phyloP scores from a whole-genome alignment of 2,888 invertebrate genomes.

The Nemapogon koenigi region DNA sequence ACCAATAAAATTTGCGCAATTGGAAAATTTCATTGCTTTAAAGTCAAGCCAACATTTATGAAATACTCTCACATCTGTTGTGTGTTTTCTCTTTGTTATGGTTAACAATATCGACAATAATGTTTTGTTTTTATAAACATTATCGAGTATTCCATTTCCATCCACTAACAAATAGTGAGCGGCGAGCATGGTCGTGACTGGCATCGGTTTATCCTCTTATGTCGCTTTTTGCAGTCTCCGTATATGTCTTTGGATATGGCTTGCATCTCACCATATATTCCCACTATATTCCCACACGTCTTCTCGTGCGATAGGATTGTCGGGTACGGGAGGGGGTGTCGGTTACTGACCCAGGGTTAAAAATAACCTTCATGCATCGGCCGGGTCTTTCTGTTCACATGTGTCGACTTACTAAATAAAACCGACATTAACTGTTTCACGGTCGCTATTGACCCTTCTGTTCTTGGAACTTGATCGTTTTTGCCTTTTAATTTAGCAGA shows the following conservation, averaged over 20 bases:
- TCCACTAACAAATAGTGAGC: not conserved
- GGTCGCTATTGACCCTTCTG: slow-evolving; percentile 58
- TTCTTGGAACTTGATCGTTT: slow-evolving; percentile 35
- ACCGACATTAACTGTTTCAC: slow-evolving; percentile 60
- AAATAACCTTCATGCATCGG: slow-evolving; percentile 52
- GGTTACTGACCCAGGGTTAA: slow-evolving; percentile 64
- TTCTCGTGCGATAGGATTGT: slow-evolving; percentile 58
- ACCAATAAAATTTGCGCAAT: no score
- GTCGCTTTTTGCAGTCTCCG: slow-evolving; percentile 24
- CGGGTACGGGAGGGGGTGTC: slow-evolving; percentile 48
- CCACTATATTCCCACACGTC: slow-evolving; percentile 56
- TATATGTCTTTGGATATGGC: slow-evolving; percentile 31
- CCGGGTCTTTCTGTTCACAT: slow-evolving; percentile 58
- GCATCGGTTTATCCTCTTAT: slow-evolving; percentile 16
- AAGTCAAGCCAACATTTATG: no score
- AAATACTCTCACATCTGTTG: no score
- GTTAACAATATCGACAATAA: no score
- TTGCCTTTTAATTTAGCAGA: no score
- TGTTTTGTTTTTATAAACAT: no score
- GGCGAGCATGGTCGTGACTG: slow-evolving; percentile 17
- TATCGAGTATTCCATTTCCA: no score
- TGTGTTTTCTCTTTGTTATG: no score
- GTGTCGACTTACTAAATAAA: slow-evolving; percentile 62
- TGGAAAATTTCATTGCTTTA: no score
- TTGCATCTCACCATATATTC: no score